These are phyloP conservation scores for Sus cebifrons DNA, from an alignment of 2,797 vertebrate species.

Conservation along the genomic window DNA sequence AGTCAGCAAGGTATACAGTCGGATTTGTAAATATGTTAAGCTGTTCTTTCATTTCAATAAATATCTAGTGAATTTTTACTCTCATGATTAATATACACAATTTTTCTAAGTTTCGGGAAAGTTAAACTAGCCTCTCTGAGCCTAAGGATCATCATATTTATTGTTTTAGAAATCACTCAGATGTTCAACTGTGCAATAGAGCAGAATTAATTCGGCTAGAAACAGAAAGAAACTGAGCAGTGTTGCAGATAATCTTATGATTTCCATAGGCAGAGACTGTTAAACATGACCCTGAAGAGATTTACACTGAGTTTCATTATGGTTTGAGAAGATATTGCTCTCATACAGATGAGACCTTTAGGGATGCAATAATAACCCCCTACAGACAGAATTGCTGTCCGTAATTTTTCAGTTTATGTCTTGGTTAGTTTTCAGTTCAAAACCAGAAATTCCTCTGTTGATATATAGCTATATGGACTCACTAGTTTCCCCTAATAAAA, in stretches of 20 bases:
- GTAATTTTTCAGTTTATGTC: slow-evolving; percentile 68
- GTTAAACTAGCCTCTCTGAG: slow-evolving; percentile 62
- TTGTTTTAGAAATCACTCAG: slow-evolving; percentile 81
- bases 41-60: slow-evolving; percentile 56
- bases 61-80: slow-evolving; percentile 63
- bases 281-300: slow-evolving; percentile 79
- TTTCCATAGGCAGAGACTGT: slow-evolving; percentile 84
- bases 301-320: slow-evolving; percentile 79
- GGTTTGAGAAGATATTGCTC: slow-evolving; percentile 65
- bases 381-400: slow-evolving; percentile 68
- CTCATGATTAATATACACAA: slow-evolving; percentile 60
- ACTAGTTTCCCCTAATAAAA: slow-evolving; percentile 51
- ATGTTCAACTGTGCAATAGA: slow-evolving; percentile 72
- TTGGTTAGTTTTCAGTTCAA: slow-evolving; percentile 71
- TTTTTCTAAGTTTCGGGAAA: slow-evolving; percentile 74
- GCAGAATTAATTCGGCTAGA: slow-evolving; percentile 79
- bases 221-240: slow-evolving; percentile 70
- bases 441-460: slow-evolving; percentile 25
- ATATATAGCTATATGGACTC: neutral
- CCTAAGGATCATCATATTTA: slow-evolving; percentile 72
- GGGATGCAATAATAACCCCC: slow-evolving; percentile 58
- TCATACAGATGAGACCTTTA: slow-evolving; percentile 74
- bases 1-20: neutral
- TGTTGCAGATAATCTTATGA: slow-evolving; percentile 76
- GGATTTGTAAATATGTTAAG: slow-evolving; percentile 40